Evolutionary conservation across 1,140 invertebrate species (phyloP).

Genomic region (Drosophila melanica): DNA sequence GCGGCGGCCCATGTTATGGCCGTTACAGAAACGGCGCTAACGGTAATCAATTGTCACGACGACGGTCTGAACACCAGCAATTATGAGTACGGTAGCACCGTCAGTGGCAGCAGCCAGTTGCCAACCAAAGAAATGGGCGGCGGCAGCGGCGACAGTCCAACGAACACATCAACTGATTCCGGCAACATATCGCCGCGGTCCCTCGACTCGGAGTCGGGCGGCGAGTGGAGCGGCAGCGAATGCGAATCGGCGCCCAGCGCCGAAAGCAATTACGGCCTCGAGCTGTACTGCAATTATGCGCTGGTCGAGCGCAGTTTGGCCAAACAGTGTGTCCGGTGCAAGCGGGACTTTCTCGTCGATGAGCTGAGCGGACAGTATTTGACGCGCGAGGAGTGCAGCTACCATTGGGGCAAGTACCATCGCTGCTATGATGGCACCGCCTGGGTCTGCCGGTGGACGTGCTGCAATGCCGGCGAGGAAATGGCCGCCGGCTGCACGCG

Average conservation of each 20-base stretch:
- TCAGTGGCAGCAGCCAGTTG: slow-evolving; percentile 62
- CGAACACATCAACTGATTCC: slow-evolving; percentile 59
- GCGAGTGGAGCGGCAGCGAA: slow-evolving; percentile 71
- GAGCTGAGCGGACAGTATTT: slow-evolving; percentile 87
- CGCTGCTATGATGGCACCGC: slow-evolving; percentile 61
- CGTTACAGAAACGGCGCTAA: slow-evolving; percentile 42
- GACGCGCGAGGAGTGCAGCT: slow-evolving; percentile 88
- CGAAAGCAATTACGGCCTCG: slow-evolving; percentile 23
- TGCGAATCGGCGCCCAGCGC: slow-evolving; percentile 33
- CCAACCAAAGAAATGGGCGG: slow-evolving; percentile 50
- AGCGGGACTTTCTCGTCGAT: slow-evolving; percentile 88
- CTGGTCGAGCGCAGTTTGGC: slow-evolving; percentile 73
- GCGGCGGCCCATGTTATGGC: slow-evolving; percentile 83
- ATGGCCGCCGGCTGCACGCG: slow-evolving; percentile 49
- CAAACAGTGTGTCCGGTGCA: slow-evolving; percentile 90
- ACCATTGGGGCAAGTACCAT: slow-evolving; percentile 91
- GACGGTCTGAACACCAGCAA: slow-evolving; percentile 48
- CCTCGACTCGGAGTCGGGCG: slow-evolving; percentile 84
- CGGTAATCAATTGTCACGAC: slow-evolving; percentile 64
- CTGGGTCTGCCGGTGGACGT: slow-evolving; percentile 84
- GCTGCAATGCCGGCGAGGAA: slow-evolving; percentile 85
- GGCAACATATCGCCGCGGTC: slow-evolving; percentile 85
- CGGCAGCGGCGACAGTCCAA: slow-evolving; percentile 52
- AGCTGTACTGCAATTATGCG: slow-evolving; percentile 59
- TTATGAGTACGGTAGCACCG: slow-evolving; percentile 1